Conservation (phyloP, 2,113 vertebrate genomes). For the Myocastor coypus region DNA sequence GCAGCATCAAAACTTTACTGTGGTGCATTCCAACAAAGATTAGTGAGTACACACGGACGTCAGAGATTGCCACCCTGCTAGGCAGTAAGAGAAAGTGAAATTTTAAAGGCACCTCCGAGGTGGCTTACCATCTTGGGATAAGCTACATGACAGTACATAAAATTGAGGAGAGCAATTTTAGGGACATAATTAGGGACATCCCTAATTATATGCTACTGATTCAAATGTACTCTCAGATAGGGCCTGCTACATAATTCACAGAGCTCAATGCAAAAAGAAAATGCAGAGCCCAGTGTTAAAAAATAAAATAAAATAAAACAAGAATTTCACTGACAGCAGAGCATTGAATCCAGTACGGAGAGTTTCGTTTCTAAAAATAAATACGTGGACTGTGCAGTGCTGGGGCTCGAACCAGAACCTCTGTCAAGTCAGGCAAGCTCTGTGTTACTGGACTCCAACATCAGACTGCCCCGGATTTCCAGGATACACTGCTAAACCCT, state of each 20-base stretch:
- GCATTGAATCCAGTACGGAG: not conserved
- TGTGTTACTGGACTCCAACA: not conserved
- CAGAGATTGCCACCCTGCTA: not conserved
- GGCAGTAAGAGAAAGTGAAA: not conserved
- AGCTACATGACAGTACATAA: not conserved
- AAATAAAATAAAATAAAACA: not conserved
- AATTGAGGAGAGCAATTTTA: not conserved
- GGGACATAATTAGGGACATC: too few species aligned
- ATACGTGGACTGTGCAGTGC: not conserved
- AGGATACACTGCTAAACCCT: not conserved
- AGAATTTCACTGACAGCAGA: not conserved
- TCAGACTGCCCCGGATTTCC: not conserved
- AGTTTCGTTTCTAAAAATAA: not conserved
- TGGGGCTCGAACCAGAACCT: not conserved
- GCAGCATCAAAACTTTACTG: not conserved
- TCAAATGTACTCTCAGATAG: not conserved
- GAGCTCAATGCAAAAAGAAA: not conserved
- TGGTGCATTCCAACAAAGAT: slow-evolving; percentile 23
- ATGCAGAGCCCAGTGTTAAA: not conserved
- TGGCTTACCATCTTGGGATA: not conserved
- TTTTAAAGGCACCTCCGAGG: not conserved
- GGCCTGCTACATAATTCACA: not conserved
- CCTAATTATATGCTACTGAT: not conserved
- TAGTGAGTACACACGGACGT: not conserved
- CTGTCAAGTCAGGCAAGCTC: not conserved